A percentile compares a stretch with the other conserved stretches of the same genome.
Evolutionary conservation across 2,797 vertebrate genomes (phyloP).

Genomic region (Pampus argenteus): DNA sequence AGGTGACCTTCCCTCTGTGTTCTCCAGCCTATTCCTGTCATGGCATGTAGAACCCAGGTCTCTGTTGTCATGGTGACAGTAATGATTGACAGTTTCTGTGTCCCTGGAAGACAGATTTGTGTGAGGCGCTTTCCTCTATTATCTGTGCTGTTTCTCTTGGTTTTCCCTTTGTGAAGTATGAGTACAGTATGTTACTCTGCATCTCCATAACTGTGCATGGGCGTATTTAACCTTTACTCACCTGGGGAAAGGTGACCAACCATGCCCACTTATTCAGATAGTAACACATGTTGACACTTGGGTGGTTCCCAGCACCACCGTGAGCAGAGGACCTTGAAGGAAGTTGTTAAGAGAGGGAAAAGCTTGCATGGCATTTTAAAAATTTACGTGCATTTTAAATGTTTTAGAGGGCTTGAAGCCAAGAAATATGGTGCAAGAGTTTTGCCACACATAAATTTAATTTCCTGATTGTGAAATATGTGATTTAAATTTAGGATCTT

Average conservation of each 20-base stretch:
- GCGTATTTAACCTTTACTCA: conserved; percentile 48
- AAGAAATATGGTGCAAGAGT: conserved; percentile 3
- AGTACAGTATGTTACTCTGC: conserved; percentile 41
- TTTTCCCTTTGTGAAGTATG: conserved; percentile 29
- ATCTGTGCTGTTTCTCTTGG: conserved; percentile 52
- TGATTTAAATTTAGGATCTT: conserved; percentile 5
- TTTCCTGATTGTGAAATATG: background rate
- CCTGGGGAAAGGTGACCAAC: conserved; percentile 4
- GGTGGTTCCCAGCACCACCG: conserved; percentile 5
- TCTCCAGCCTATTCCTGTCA: conserved; percentile 70
- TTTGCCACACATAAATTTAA: conserved; percentile 6
- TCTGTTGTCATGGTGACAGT: conserved; percentile 77
- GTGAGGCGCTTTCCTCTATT: conserved; percentile 63
- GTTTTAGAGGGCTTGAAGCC: conserved; percentile 18
- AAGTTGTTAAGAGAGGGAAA: conserved; percentile 24
- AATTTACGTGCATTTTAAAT: conserved; percentile 12
- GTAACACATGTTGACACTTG: conserved; percentile 36
- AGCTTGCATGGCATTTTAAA: conserved; percentile 27
- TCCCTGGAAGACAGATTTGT: conserved; percentile 73
- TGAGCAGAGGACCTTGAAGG: conserved; percentile 35
- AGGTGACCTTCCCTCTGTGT: conserved; percentile 79
- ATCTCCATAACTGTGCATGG: conserved; percentile 25
- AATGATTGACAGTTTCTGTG: conserved; percentile 74
- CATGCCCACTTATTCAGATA: conserved; percentile 10
- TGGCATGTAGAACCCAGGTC: conserved; percentile 59